Base-by-base conservation (phyloP, 2,797 vertebrate species). In the Clarias pachynema region DNA sequence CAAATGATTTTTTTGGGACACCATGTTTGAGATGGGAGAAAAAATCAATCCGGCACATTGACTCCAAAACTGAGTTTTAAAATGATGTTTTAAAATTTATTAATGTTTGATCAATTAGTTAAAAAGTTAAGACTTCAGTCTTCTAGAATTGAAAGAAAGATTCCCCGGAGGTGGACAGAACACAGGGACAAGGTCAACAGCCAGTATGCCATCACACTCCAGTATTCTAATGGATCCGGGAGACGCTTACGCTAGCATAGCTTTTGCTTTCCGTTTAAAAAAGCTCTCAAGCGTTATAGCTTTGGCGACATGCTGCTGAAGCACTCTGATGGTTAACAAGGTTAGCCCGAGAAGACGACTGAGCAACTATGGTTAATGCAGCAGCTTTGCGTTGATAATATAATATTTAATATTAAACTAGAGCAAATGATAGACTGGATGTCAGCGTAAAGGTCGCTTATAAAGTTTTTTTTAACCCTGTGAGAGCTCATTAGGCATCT, bases 211-310 rank as follows among this genome's bases (percentile, higher is more conserved):
- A 15, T 75, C 83, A 81, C 60, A 81, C 86, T 81, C 44, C 68
- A 59, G 34, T 1, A 8, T 77, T 77, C 60, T 84, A 87, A 84
- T 77, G 82, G 82, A 79, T 63, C 70, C 18, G 15, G 24, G 77
- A 84, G 78, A 81, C 37, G 70, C 82, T 87, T 81, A 81, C 69
- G 22, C 62, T 75, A 62, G 70, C 82, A 75, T 81, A 69, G 70
- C 44, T 75, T 86, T 72, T 79, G 57, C 65, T 63, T 56, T 69
- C 56, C 16, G 24, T 83, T 75, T 68, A 40, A 81, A 74, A 74
- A 84, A 49, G 37, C 81, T 83, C 74, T 83, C 72, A 83, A 81
- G 53, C 62, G 78, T 84, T 75, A 81, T 59, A 77, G 82, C 82
- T 81, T 81, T 62, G 86, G 86, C 63, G 63, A 81, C 78, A 74